Base-by-base conservation (phyloP, 2,113 vertebrate genomes). In the Eleginops maclovinus region DNA sequence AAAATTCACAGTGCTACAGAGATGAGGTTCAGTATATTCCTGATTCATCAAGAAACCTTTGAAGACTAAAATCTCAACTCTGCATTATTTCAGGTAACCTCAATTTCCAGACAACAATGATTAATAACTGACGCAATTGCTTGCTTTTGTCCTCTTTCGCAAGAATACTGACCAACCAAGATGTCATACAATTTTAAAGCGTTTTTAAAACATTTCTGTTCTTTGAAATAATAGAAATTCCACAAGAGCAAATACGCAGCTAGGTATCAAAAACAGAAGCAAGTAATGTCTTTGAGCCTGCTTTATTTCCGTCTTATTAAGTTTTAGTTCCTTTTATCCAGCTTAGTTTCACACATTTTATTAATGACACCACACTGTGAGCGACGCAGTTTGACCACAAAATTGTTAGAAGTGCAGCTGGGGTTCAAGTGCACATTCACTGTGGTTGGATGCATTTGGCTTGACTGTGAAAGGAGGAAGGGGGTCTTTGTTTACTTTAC, bases 191-290 rank as follows among this genome's bases (percentile, higher is more conserved):
- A 4, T 1, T 15, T 4, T 7, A n/a, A 46, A 62, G 28, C 0
- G 16, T 2, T 9, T 3, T 17, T 0, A 2, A 41, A 67, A 64
- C 56, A 28, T 54, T 14, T 15, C 40, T 2, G 1, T 28, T n/a
- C 11, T 68, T 65, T 5, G 7, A 69, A 55, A 78, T 14, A 47
- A 17, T 8, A 59, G 64, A 89, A 87, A 79, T 78, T 75, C 43
- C 67, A 67, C 24, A 24, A 40, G 22, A 55, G 44, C 21, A 71
- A 71, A 70, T 2, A 21, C 4, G 1, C 3, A 72, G 28, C 26
- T 12, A 50, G 0, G 16, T 19, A 17, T 22, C 0, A 47, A 49
- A 72, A 60, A 26, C 24, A 54, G n/a, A n/a, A n/a, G n/a, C n/a
- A n/a, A 63, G 22, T 14, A 9, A 49, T 15, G 14, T 41, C 54